Evolutionary conservation across 2,888 invertebrate genomes (phyloP), one percentile per base, ranked within the genome.

Genomic region (Epinotia nisella): DNA sequence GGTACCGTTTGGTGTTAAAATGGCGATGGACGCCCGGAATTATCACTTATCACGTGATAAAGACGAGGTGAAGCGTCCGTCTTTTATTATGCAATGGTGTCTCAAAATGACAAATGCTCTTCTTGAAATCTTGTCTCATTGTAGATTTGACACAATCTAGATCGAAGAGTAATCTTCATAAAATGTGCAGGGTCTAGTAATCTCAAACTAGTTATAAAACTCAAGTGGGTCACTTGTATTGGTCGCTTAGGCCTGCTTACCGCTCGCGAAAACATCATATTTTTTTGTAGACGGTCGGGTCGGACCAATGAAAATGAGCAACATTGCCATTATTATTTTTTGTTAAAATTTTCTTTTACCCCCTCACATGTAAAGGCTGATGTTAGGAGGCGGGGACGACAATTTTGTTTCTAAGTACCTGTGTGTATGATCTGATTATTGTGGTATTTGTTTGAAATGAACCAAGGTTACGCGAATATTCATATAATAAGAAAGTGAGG

Each of bases 381-480:
- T 49, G 19, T 11, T 53, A 17, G 19, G 53, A 19, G 19, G 19
- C 0, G 15, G 19, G 17, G 19, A 53, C 17, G 53, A 53, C 19
- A 5, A 3, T 19, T 53, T 53, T 53, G 53, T 53, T 39, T 17
- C 41, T 11, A 19, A 29, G 35, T 45, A n/a, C n/a, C n/a, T n/a
- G n/a, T 49, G n/a, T 59, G 10, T 62, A 41, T 41, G 60, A 60
- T 60, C 13, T 62, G 62, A 49, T 17, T 62, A 24, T 61, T 45
- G 9, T 5, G 13, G 61, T n/a, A 49, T 1, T n/a, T 53, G 0
- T 53, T 11, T 19, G 53, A 19, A 7, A 53, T 9, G n/a, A 49
- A 45, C 4, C 13, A 15, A 45, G 4, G 45, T 13, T 4, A 45
- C 11, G 41, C 13, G 3, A 1, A 45, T 45, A 15, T 15, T 45